phyloP scores from a whole-genome alignment of 2,888 invertebrate genomes.

The Xylota segnis region DNA sequence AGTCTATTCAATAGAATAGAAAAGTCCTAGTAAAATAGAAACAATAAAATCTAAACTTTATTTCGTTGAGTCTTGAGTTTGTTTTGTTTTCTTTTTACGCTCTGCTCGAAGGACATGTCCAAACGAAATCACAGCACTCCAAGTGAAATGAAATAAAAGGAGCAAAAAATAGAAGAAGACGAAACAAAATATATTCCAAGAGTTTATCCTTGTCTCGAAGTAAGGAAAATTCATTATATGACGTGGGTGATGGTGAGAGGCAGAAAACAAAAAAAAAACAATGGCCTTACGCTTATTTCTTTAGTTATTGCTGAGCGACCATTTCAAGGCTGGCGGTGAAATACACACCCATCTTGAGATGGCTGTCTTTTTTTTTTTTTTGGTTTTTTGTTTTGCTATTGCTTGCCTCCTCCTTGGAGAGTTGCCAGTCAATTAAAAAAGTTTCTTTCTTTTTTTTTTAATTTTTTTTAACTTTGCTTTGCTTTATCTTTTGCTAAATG shows the following conservation, averaged over 20 bases:
- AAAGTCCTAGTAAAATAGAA: slow-evolving; percentile 60
- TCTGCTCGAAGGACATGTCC: slow-evolving; percentile 73
- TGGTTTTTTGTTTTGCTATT: neutral
- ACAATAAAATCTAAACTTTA: slow-evolving; percentile 75
- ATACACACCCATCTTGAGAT: slow-evolving; percentile 35
- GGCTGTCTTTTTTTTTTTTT: slow-evolving; percentile 2
- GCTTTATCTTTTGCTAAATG: slow-evolving; percentile 30
- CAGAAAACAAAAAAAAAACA: slow-evolving; percentile 26
- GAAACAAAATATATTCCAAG: slow-evolving; percentile 56
- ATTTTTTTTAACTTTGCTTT: neutral
- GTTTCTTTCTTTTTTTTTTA: slow-evolving; percentile 42
- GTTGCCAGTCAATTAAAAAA: slow-evolving; percentile 70
- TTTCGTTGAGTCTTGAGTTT: slow-evolving; percentile 64
- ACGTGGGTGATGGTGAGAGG: slow-evolving; percentile 17
- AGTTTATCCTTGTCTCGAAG: slow-evolving; percentile 70
- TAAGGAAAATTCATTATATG: slow-evolving; percentile 63
- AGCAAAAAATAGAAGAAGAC: slow-evolving; percentile 18
- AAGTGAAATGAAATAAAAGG: slow-evolving; percentile 60
- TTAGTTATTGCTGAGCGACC: slow-evolving; percentile 55
- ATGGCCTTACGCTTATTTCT: slow-evolving; percentile 49
- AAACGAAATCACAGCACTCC: slow-evolving; percentile 72
- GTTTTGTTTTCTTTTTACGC: slow-evolving; percentile 54
- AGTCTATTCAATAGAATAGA: slow-evolving; percentile 46
- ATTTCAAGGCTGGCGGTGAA: slow-evolving; percentile 63
- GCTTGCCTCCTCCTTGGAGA: slow-evolving; percentile 46